These are phyloP conservation scores for Leptodactylus fuscus DNA, from an alignment of 2,113 vertebrate species.

Conservation along the genomic window DNA sequence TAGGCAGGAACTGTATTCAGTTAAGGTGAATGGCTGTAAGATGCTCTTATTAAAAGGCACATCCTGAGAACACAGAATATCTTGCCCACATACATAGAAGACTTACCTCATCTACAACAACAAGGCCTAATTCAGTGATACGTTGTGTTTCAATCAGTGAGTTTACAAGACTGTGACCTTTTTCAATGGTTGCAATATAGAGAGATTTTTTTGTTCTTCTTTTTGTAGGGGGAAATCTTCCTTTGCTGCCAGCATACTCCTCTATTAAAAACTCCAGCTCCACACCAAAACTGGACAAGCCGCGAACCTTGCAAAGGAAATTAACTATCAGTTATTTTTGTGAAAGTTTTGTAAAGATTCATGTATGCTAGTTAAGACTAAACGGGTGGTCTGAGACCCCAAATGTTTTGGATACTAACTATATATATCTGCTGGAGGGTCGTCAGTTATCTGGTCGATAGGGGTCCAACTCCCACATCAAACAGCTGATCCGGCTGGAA, in stretches of 20 bases:
- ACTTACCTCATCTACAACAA: conserved; percentile 93
- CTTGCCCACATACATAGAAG: not conserved
- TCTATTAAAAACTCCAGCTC: conserved; percentile 94
- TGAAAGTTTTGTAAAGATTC: not conserved
- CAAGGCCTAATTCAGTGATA: conserved; percentile 80
- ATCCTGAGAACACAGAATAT: too few species aligned
- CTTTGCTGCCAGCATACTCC: conserved; percentile 96
- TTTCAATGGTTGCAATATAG: conserved; percentile 94
- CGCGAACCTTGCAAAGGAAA: conserved; percentile 79
- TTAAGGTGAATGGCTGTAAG: too few species aligned
- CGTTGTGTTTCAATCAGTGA: conserved; percentile 86
- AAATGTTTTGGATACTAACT: too few species aligned
- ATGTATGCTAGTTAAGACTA: not conserved
- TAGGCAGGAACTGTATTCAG: too few species aligned
- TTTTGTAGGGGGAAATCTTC: conserved; percentile 90
- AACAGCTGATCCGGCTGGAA: too few species aligned
- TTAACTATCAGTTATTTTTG: not conserved
- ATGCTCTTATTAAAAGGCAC: too few species aligned
- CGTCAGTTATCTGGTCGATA: too few species aligned
- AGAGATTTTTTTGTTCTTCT: conserved; percentile 82
- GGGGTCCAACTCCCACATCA: too few species aligned
- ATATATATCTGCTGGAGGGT: too few species aligned
- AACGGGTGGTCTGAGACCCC: too few species aligned
- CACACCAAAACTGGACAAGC: conserved; percentile 86
- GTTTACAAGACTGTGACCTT: conserved; percentile 91